Percentiles rank a stretch among this genome's conserved stretches.
Evolutionary conservation across 2,888 invertebrate species (phyloP).

Genomic region (Agapetus fuscipes): DNA sequence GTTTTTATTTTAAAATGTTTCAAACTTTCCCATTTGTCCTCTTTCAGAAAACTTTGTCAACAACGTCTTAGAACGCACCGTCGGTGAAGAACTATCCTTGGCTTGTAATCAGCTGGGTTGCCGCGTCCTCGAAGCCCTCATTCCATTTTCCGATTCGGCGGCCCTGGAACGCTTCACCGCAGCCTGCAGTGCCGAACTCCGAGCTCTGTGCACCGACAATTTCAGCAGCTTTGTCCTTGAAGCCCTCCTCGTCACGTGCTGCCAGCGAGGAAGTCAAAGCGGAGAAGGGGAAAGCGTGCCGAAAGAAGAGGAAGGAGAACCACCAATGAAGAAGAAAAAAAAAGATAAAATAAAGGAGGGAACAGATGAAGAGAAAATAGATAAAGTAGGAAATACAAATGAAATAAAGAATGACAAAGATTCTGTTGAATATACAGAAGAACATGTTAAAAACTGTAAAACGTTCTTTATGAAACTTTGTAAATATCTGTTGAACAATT

Average conservation of each 20-base stretch:
- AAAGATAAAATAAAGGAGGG: conserved; percentile 17
- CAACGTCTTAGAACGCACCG: conserved; percentile 65
- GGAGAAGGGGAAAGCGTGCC: conserved; percentile 26
- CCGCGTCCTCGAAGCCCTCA: conserved; percentile 62
- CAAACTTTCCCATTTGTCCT: no score
- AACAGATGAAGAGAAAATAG: conserved; percentile 10
- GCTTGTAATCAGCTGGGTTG: conserved; percentile 75
- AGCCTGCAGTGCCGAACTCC: conserved; percentile 53
- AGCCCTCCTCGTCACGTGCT: conserved; percentile 50
- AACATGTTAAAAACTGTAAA: conserved; percentile 47
- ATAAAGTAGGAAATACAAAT: conserved; percentile 23
- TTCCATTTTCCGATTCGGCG: conserved; percentile 56
- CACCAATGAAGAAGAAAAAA: conserved; percentile 14
- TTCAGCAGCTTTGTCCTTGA: conserved; percentile 76
- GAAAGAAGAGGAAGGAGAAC: conserved; percentile 7
- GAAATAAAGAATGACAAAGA: conserved; percentile 31
- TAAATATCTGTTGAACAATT: conserved; percentile 71
- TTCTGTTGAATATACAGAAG: conserved; percentile 31
- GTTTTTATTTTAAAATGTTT: no score
- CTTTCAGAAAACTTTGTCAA: conserved; percentile 56
- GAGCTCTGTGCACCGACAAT: conserved; percentile 62
- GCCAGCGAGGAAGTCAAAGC: conserved; percentile 40
- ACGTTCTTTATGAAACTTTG: conserved; percentile 60
- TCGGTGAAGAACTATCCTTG: conserved; percentile 59
- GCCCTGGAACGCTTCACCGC: conserved; percentile 53